Conservation (phyloP, 2,888 invertebrate species). For the Mayetiola destructor region DNA sequence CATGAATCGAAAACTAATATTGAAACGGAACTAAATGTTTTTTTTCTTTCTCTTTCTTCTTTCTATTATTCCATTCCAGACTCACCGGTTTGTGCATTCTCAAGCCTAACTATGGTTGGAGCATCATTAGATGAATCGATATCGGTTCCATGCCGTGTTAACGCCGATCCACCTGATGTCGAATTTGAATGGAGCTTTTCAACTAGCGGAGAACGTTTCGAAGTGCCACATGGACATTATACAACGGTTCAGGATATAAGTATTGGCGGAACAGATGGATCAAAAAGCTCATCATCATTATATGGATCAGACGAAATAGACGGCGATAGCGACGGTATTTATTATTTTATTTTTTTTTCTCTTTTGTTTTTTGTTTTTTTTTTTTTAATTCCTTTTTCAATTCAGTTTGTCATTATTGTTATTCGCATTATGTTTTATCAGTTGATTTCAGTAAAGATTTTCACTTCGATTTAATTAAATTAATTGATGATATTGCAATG, state of each 20-base stretch:
- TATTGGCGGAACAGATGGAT: conserved; percentile 31
- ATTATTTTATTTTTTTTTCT: not conserved
- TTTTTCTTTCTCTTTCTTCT: not conserved
- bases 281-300: conserved; percentile 24
- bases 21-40: no score
- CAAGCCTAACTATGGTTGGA: conserved; percentile 62
- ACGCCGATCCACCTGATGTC: conserved; percentile 73
- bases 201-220: conserved; percentile 74
- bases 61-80: conserved; percentile 36
- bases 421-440: no score
- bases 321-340: conserved; percentile 34
- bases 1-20: no score
- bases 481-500: no score
- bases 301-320: conserved; percentile 33
- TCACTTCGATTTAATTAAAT: no score
- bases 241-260: conserved; percentile 42
- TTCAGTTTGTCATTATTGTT: no score
- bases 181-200: conserved; percentile 83
- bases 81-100: conserved; percentile 65
- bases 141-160: conserved; percentile 70
- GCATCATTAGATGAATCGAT: conserved; percentile 72
- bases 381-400: not conserved
- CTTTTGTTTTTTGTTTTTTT: not conserved
- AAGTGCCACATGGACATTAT: conserved; percentile 50
- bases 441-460: no score